A percentile compares a stretch with the other conserved stretches of the same genome.
Evolutionary conservation across 2,113 vertebrate species (phyloP).

Genomic region (Salvelinus namaycush): DNA sequence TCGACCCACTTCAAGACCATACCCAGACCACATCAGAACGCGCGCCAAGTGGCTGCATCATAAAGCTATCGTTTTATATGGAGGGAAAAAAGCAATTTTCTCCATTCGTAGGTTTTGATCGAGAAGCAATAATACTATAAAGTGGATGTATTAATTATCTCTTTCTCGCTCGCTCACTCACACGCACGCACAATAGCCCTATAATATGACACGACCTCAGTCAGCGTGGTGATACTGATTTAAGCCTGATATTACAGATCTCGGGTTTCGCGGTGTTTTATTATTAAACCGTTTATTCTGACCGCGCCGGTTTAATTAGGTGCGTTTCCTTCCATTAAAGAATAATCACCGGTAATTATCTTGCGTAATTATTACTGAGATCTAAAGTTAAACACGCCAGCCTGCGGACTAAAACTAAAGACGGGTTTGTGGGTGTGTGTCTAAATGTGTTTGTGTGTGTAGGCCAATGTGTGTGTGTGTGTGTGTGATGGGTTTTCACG

Average conservation of each 20-base stretch:
- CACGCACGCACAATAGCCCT: background rate
- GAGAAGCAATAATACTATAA: conserved; percentile 4
- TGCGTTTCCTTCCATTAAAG: conserved; percentile 38
- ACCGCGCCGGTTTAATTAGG: conserved; percentile 9
- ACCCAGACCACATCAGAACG: conserved; percentile 63
- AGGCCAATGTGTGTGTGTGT: background rate
- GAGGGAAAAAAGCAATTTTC: conserved; percentile 30
- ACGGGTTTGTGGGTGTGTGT: background rate
- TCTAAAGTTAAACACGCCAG: conserved; percentile 1
- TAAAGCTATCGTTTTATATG: conserved; percentile 61
- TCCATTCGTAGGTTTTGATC: background rate
- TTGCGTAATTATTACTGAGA: conserved; percentile 30
- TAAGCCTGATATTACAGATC: too few relatives aligned
- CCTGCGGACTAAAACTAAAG: background rate
- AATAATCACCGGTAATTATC: conserved; percentile 57
- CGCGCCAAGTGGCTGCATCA: conserved; percentile 57
- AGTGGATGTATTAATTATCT: background rate
- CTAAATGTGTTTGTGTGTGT: conserved; percentile 8
- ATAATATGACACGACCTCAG: too few relatives aligned
- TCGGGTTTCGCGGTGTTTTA: too few relatives aligned
- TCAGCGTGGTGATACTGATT: too few relatives aligned
- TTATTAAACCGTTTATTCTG: too few relatives aligned
- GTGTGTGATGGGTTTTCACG: too few relatives aligned
- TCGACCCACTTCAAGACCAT: conserved; percentile 36
- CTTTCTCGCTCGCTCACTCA: too few relatives aligned